phyloP scores from a whole-genome alignment of 2,113 vertebrate genomes.

The Urocitellus parryii region DNA sequence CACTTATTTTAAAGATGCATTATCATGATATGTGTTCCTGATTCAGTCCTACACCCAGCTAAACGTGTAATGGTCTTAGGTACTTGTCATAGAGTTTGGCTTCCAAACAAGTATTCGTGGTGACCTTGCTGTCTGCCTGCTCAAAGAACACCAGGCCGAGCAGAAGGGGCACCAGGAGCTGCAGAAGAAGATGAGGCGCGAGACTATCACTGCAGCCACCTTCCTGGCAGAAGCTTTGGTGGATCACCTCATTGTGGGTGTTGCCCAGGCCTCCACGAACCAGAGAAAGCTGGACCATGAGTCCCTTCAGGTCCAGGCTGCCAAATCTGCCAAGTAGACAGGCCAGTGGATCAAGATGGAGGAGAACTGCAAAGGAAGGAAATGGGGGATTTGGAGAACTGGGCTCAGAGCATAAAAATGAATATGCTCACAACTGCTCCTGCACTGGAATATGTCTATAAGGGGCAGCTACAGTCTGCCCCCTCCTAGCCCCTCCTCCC shows the following conservation, averaged over 20 bases:
- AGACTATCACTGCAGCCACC: constrained; percentile 94
- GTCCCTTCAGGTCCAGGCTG: constrained; percentile 94
- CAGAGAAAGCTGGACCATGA: constrained; percentile 97
- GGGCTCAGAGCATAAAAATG: constrained; percentile 97
- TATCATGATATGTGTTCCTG: neutral
- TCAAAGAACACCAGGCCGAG: constrained; percentile 95
- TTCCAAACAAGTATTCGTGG: neutral
- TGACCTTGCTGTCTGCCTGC: constrained; percentile 92
- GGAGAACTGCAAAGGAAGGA: constrained; percentile 99
- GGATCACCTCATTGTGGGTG: constrained; percentile 96
- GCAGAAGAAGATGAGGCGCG: constrained; percentile 93
- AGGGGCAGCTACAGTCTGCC: constrained; percentile 93
- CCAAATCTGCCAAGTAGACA: constrained; percentile 96
- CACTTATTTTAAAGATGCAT: neutral
- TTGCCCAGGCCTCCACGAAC: constrained; percentile 96
- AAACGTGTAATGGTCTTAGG: neutral
- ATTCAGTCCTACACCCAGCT: neutral
- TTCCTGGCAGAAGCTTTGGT: constrained; percentile 95
- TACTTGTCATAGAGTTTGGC: neutral
- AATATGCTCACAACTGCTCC: constrained; percentile 97
- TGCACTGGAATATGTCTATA: constrained; percentile 95
- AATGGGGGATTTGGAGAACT: constrained; percentile 98
- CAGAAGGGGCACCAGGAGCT: constrained; percentile 95
- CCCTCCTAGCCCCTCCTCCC: constrained; percentile 84
- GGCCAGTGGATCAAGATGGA: constrained; percentile 98